These are phyloP conservation scores for Diadegma fenestrale DNA, from an alignment of 2,888 invertebrate genomes.

Conservation along the genomic window DNA sequence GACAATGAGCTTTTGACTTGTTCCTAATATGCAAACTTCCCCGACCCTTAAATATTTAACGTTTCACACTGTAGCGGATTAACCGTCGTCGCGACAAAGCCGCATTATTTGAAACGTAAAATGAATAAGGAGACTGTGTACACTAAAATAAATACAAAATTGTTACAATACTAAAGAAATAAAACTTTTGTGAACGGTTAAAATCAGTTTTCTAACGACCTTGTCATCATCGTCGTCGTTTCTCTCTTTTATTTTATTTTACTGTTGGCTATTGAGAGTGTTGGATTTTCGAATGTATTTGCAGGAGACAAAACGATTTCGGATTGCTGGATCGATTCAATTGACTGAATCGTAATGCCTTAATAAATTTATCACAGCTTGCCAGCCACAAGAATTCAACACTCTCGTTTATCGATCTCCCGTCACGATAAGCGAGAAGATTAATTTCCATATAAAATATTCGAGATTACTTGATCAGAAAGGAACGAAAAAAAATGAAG, in stretches of 20 bases:
- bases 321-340: not conserved
- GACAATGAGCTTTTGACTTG: not conserved
- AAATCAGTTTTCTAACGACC: too few species aligned
- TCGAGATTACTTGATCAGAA: conserved; percentile 23
- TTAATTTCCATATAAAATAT: conserved; percentile 28
- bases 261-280: not conserved
- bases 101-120: too few species aligned
- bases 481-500: conserved; percentile 27
- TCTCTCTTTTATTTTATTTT: too few species aligned
- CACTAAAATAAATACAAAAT: too few species aligned
- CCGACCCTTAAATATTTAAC: not conserved
- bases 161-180: not conserved
- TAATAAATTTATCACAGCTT: conserved; percentile 11
- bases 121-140: too few species aligned
- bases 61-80: not conserved
- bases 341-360: conserved; percentile 13
- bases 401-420: not conserved
- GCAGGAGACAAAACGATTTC: not conserved
- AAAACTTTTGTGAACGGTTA: too few species aligned
- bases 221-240: too few species aligned
- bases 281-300: not conserved
- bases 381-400: not conserved
- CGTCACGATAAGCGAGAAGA: conserved; percentile 17
- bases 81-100: too few species aligned
- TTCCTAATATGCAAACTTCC: not conserved